Evolutionary conservation across 2,888 invertebrate genomes (phyloP), one percentile per base, ranked within the genome.

Genomic region (Cantharis rustica): DNA sequence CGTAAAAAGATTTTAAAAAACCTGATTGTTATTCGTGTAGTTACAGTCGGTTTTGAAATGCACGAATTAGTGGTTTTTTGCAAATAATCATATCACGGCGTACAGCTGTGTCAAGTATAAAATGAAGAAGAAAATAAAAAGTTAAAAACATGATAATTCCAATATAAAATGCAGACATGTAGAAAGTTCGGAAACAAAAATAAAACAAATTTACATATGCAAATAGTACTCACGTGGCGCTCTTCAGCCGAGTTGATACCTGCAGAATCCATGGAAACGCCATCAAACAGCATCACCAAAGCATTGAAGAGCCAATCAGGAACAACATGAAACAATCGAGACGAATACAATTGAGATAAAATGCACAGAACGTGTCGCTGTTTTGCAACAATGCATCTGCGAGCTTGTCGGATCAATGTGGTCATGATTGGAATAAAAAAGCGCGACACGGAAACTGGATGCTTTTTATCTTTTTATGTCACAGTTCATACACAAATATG

Each of bases 221-320:
- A 69, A 70, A 62, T 62, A 20, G 64, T 73, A 92, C 92, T 92
- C 87, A 92, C 92, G 90, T 92, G 92, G 89, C 92, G 89, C 88
- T 92, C 92, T 86, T 92, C 92, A 16, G 91, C 90, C 68, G 91
- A 90, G 87, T 91, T 92, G 85, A 92, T 88, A 87, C 92, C 92
- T 80, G 79, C 75, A 72, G 81, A 82, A 84, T 84, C 84, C 85
- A 86, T 85, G 83, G 84, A 83, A 84, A 85, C 84, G 80, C 81
- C 83, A 83, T 81, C 80, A 82, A 81, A 82, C 83, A 79, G 81
- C 81, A 83, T 83, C 64, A 66, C 64, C 64, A 66, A 66, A 66
- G 64, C 82, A 84, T 83, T 79, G 81, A 83, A 76, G 31, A 71
- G 81, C 85, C 85, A 85, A 85, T 85, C 85, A 84, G 84, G 84